Evolutionary conservation across 2,888 invertebrate species (phyloP).

Genomic region (Limnephilus marmoratus): DNA sequence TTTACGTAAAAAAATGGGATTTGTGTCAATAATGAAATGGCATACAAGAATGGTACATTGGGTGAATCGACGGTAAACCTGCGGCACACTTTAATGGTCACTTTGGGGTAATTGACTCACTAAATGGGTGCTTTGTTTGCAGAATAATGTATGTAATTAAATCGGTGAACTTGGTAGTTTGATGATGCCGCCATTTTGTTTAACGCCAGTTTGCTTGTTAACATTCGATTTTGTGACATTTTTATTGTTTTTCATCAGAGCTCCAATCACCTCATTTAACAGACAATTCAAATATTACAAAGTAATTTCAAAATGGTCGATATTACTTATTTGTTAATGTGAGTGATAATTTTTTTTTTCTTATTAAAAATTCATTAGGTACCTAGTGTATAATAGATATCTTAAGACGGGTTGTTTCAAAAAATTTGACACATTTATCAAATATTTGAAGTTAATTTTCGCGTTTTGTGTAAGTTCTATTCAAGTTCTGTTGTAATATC

Average conservation of each 20-base stretch:
- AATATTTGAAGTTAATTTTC: too few species aligned
- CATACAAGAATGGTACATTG: neutral
- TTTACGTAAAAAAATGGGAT: neutral
- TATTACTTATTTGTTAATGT: too few species aligned
- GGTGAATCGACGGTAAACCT: neutral
- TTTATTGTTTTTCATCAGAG: neutral
- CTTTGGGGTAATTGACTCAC: conserved; percentile 24
- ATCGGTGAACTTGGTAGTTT: conserved; percentile 17
- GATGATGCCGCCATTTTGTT: neutral
- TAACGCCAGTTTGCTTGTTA: neutral
- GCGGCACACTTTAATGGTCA: conserved; percentile 10
- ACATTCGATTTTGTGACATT: neutral
- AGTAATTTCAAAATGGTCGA: too few species aligned
- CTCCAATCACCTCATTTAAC: too few species aligned
- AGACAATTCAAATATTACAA: too few species aligned
- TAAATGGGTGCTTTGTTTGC: conserved; percentile 37
- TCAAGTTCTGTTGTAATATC: too few species aligned
- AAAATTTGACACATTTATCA: too few species aligned
- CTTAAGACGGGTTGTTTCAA: too few species aligned
- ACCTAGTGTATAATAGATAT: too few species aligned
- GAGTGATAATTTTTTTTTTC: too few species aligned
- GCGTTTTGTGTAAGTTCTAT: too few species aligned
- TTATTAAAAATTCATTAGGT: too few species aligned
- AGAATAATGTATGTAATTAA: conserved; percentile 26
- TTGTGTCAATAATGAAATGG: neutral